Base-by-base conservation (phyloP, 1,140 invertebrate genomes). In the Danaus plexippus region DNA sequence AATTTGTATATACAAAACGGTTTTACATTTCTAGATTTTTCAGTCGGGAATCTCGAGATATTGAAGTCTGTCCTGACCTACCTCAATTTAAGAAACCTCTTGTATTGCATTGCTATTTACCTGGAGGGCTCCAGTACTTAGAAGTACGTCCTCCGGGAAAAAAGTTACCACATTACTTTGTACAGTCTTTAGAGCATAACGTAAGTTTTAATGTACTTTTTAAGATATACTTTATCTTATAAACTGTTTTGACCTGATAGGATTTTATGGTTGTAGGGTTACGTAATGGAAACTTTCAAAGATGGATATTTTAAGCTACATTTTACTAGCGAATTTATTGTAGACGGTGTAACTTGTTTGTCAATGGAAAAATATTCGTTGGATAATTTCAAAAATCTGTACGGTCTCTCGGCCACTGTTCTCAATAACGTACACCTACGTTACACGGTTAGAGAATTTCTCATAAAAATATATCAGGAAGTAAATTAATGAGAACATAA, bases 91-190 rank as follows among this genome's bases (percentile, higher is more conserved):
- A 71, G 9, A 71, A 79, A 57, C 88, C 88, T 0, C 63, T 77
- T 12, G 74, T 87, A n/a, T 71, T 66, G 4, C 73, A 78, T 52
- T 88, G 84, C 57, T 57, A 55, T 9, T 60, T 89, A 45, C 88
- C 88, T 4, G 87, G 88, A 11, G 77, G 79, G 0, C 54, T 89
- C 1, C 75, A 85, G 44, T 89, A 89, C 60, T 71, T 89, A 6
- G 78, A 86, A 43, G 79, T 89, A 1, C 73, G 75, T 3, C 69
- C 88, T 40, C 87, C 88, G 0, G 88, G 87, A 1, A 67, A 57
- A 55, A 81, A 79, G 56, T 64, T 78, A 6, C 87, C 87, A 8
- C 79, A 82, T 54, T 65, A 80, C 52, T 85, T 77, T 41, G 55
- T 83, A 7, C 80, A 80, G 42, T 73, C 75, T 6, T 63, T 80